phyloP scores from a whole-genome alignment of 2,797 vertebrate genomes.

The Epinephelus malabaricus region DNA sequence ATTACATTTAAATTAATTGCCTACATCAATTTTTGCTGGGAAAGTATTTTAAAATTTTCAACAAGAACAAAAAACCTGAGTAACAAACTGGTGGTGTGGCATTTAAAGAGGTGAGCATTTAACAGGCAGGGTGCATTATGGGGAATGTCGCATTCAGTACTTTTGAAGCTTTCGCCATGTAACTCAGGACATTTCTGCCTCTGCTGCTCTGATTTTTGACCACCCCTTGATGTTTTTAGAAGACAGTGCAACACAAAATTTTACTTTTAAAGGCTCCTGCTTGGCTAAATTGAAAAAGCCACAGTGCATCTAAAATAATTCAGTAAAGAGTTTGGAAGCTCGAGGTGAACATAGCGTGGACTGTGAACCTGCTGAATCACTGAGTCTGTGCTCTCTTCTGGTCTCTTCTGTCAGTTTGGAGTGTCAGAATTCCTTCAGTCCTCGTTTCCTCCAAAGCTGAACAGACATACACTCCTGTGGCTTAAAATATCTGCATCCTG shows the following conservation, averaged over 20 bases:
- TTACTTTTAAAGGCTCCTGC: not conserved
- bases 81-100: not conserved
- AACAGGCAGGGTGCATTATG: not conserved
- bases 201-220: not conserved
- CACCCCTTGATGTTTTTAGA: too few relatives aligned
- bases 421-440: conserved; percentile 5
- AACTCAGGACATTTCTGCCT: not conserved
- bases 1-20: too few relatives aligned
- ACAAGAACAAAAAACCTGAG: not conserved
- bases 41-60: too few relatives aligned
- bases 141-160: not conserved
- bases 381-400: not conserved
- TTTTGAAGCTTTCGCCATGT: not conserved
- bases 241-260: not conserved
- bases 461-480: conserved; percentile 22
- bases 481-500: conserved; percentile 49
- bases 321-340: not conserved
- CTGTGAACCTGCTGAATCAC: not conserved
- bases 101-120: not conserved
- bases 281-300: not conserved
- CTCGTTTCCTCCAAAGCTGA: conserved; percentile 7
- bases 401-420: not conserved
- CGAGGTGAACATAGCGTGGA: not conserved
- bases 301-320: not conserved
- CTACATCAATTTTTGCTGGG: too few relatives aligned